Base-by-base conservation (phyloP, 2,113 vertebrate species). In the Tetrax tetrax region DNA sequence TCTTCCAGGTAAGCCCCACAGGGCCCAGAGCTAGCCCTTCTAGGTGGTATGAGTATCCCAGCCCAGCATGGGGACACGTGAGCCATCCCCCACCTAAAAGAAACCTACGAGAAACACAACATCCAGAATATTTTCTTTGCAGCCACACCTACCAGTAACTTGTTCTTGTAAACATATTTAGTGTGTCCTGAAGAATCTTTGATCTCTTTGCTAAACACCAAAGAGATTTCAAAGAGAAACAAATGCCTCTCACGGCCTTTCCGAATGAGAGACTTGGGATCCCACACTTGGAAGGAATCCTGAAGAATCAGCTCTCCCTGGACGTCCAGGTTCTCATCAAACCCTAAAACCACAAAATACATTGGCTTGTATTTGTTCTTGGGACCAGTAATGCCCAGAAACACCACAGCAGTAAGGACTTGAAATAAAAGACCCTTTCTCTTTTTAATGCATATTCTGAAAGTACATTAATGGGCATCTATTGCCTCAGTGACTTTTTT, bases 271-370 rank as follows among this genome's bases (percentile, higher is more conserved):
- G 99, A 99, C 92, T 99, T 99, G 38, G 99, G 99, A 94, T 99
- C 99, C 99, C 99, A 99, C n/a, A 99, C 99, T 98, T 99, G 99
- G 97, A 99, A 99, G 69, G 99, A 99, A 97, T 99, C 99, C 98
- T 99, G 99, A 59, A 99, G 98, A 92, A 99, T 99, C 86, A 99
- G 98, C 95, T 99, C 99, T 23, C 99, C 99, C 95, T 99, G 99
- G 68, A 99, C 99, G 1, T 99, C 99, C 96, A 99, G 97, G 97
- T 99, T 99, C 97, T 99, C 99, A 97, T 99, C 99, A 91, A 99
- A 99, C 48, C 99, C 99, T 99, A 96, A 97, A 98, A 95, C 63
- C 78, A 96, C 51, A 86, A 65, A 96, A 78, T 24, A 83, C 18
- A 86, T 25, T 38, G 5, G 6, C 4, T 87, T 75, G 23, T 38